These are phyloP conservation scores for Hypocryptadius cinnamomeus DNA, from an alignment of 2,113 vertebrate genomes.

Conservation along the genomic window DNA sequence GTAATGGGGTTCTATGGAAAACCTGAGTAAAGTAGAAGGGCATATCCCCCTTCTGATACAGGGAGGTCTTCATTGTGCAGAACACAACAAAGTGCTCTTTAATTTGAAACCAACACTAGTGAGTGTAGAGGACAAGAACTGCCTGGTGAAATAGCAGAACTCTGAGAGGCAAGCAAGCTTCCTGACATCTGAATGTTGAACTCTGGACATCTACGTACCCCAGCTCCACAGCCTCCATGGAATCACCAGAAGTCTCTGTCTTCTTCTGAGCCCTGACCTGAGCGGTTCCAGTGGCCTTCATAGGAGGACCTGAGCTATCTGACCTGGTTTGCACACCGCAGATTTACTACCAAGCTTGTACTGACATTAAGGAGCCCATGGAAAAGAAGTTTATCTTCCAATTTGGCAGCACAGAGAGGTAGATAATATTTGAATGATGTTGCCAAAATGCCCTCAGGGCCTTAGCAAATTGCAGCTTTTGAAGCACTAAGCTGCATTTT, in stretches of 20 bases:
- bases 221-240: background rate
- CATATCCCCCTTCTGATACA: background rate
- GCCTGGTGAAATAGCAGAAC: background rate
- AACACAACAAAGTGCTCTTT: background rate
- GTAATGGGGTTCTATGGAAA: background rate
- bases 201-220: background rate
- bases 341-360: background rate
- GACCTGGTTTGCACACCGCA: background rate
- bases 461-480: conserved; percentile 25
- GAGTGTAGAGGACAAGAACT: background rate
- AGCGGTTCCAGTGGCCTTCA: background rate
- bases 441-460: background rate
- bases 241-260: background rate
- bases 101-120: background rate
- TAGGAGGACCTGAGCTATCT: background rate
- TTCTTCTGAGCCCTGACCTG: background rate
- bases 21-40: background rate
- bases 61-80: background rate
- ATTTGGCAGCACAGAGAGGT: background rate
- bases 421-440: background rate
- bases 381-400: background rate
- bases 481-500: conserved; percentile 30
- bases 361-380: background rate
- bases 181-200: background rate
- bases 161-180: background rate